A percentile compares a stretch with the other conserved stretches of the same genome.
Evolutionary conservation across 2,797 vertebrate genomes (phyloP).

Genomic region (Melanotaenia maccullochi): DNA sequence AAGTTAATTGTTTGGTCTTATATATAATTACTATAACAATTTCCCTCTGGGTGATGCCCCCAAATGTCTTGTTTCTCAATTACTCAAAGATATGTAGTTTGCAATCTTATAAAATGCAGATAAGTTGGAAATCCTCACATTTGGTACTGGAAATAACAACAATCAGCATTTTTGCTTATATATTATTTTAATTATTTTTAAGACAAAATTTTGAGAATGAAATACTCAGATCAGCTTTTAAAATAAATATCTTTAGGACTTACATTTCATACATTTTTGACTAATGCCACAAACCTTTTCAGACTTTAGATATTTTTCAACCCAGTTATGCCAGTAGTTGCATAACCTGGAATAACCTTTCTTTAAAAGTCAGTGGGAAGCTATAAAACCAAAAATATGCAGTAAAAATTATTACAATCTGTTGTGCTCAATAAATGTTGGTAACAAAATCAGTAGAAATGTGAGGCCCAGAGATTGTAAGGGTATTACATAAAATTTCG

Average conservation of each 20-base stretch:
- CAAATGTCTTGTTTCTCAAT: neutral
- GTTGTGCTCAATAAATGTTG: constrained; percentile 2
- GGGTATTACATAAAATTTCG: constrained; percentile 18
- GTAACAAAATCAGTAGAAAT: constrained; percentile 25
- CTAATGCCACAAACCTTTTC: constrained; percentile 2
- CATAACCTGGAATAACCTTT: neutral
- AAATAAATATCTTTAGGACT: neutral
- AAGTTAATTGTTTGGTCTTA: neutral
- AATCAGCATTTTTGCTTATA: too few species aligned
- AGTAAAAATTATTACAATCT: constrained; percentile 12
- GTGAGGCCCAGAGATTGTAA: constrained; percentile 9
- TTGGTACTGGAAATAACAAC: neutral
- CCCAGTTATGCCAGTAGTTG: constrained; percentile 3
- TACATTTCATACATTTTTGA: neutral
- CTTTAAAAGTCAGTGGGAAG: constrained; percentile 6
- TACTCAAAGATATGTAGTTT: neutral
- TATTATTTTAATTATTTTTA: too few species aligned
- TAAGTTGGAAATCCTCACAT: neutral
- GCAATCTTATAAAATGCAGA: neutral
- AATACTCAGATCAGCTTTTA: neutral
- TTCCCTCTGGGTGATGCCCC: neutral
- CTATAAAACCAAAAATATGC: constrained; percentile 14
- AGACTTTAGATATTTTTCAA: neutral
- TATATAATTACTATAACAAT: neutral
- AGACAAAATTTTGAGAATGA: neutral